Base-by-base conservation (phyloP, 2,113 vertebrate genomes). In the Halichoeres trimaculatus region DNA sequence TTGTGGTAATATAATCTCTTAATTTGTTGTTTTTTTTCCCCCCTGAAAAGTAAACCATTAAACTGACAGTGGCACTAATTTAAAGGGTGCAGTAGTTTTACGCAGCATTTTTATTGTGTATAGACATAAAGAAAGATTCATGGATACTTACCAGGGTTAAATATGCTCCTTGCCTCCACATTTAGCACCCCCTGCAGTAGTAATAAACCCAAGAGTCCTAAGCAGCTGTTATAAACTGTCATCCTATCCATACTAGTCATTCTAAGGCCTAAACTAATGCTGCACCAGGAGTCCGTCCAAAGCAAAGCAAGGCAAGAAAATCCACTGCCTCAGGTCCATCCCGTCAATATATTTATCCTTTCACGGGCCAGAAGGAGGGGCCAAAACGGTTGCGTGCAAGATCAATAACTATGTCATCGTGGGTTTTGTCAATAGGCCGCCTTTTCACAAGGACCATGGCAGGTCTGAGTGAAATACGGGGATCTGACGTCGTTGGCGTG, bases 331-430 rank as follows among this genome's bases (percentile, higher is more conserved):
- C 40, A 35, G 50, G 60, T 75, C 70, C 63, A 60, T 86, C 64
- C 50, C 20, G n/a, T 76, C 85, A 78, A 77, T 81, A 76, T 85
- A 91, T 93, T 91, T 93, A 91, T 93, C 87, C 84, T 76, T 63
- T 78, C 30, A 19, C 36, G 22, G 53, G 19, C 57, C 17, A 23
- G 76, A 51, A 77, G 89, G 88, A 87, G 89, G 75, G 67, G 90
- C 78, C 74, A 57, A 57, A 50, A 58, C 58, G 23, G 43, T 57
- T 59, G 41, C 10, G 65, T 73, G 70, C 30, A 88, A 83, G 84
- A 92, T 93, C 89, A 91, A 88, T 88, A 74, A 40, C 50, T 72
- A 30, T 19, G 78, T 73, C 84, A 71, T 54, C 7, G 45, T 58
- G 65, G 61, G n/a, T 81, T 87, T 87, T 60, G 65, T 92, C 88